Base-by-base conservation (phyloP, 2,797 vertebrate genomes). In the Ctenopoma multispine region DNA sequence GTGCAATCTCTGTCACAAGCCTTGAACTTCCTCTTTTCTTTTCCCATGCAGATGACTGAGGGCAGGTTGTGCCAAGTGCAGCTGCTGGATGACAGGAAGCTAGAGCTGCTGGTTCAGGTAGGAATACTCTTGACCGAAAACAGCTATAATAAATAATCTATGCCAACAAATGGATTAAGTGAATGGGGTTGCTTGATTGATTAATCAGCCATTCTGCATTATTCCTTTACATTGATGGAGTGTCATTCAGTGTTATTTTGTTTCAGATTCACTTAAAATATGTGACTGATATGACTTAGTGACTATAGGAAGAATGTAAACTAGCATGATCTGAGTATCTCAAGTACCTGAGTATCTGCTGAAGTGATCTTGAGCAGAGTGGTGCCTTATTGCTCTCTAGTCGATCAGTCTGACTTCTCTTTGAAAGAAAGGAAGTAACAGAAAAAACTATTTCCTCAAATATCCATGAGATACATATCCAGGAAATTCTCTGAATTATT, bases 101-200 rank as follows among this genome's bases (percentile, higher is more conserved):
- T 99, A 71, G 98, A 99, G 93, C 96, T 99, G 91, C 96, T 99
- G 94, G 98, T 99, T 91, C 98, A 99, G 97, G 98, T 99, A 93
- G 0, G 87, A 73, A n/a, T 12, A 17, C 23, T 23, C 14, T n/a
- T n/a, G 15, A 58, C 7, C 24, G 15, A 31, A 31, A 31, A 11
- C 1, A 0, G 5, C 18, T 21, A 6, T 53, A 31, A 31, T 72
- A n/a, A n/a, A n/a, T n/a, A n/a, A n/a, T 54, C 24, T 24, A 59
- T 27, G 8, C 61, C 9, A 11, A 41, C 20, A 3, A 46, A 41
- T 15, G 36, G 36, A 12, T 38, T 38, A 38, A 38, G 12, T 11
- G 36, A 10, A 38, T 11, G 9, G 36, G 3, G 36, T 38, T 38
- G 36, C 9, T 12, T 38, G 36, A n/a, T n/a, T 12, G 36, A 12